Evolutionary conservation across 2,888 invertebrate species (phyloP), one percentile per base, ranked within the genome.

Genomic region (Rhamphomyia laevipes): DNA sequence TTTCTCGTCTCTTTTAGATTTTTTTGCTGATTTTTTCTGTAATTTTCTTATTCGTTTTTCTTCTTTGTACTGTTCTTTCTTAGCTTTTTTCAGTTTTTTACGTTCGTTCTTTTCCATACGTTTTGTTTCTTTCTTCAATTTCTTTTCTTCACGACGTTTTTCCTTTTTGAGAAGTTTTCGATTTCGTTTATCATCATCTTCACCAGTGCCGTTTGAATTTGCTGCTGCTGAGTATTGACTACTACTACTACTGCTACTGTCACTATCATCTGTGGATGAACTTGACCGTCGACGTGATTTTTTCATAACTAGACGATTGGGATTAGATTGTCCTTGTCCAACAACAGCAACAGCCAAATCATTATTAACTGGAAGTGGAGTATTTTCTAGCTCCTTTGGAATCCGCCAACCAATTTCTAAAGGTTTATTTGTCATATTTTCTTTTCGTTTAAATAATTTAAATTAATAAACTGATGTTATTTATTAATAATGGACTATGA

Each of bases 381-480:
- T 17, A 23, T 38, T 35, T 30, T 47, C 47, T 3, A 50, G 43
- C 15, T 53, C 50, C 23, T 53, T 53, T 44, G n/a, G n/a, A n/a
- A n/a, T n/a, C n/a, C 45, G 41, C 53, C 53, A 53, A 7, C 53
- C 53, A n/a, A 53, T 53, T 46, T 53, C 53, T 15, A 38, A 43
- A 2, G 23, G 37, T n/a, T 38, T 15, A n/a, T 27, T 27, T 27
- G 23, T 9, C 23, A 27, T 27, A 6, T 27, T 7, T 27, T 6
- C 23, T 27, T 7, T 27, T 6, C 23, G 4, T 7, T 27, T 27
- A 27, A 21, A 21, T 4, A 4, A 21, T 21, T 21, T 21, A 27
- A 7, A 9, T 27, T 7, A 27, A 27, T 27, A 5, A 21, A 21
- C 5, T 21, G 5, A 21, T 4, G 5, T 21, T 21, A 27, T 7